Percentiles rank a stretch among this genome's conserved stretches.
Conservation (phyloP, 1,140 invertebrate species). For the Mya arenaria region DNA sequence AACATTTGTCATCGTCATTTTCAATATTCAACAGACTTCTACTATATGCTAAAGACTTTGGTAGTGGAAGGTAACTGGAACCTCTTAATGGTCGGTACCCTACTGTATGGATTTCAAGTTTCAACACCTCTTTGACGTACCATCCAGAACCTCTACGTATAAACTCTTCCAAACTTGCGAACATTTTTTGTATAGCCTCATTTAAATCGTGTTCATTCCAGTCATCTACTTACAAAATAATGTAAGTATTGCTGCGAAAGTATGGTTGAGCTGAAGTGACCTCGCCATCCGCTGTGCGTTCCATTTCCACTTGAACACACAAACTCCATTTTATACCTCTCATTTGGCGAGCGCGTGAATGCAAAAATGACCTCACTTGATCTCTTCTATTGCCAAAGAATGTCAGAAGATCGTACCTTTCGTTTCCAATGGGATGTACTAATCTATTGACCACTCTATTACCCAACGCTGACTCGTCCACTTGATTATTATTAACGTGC, state of each 20-base stretch:
- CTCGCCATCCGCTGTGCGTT: neutral
- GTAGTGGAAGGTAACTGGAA: constrained; percentile 29
- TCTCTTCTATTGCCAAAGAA: constrained; percentile 32
- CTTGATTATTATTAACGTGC: neutral
- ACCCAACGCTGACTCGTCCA: constrained; percentile 19
- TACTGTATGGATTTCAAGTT: constrained; percentile 24
- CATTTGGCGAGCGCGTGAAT: neutral
- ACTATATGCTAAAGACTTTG: neutral
- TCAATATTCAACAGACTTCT: constrained; percentile 11
- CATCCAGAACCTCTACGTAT: constrained; percentile 25
- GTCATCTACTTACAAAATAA: constrained; percentile 5
- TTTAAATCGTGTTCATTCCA: constrained; percentile 29
- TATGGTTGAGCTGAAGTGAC: neutral
- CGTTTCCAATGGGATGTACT: neutral
- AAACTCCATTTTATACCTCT: constrained; percentile 38
- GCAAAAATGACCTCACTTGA: constrained; percentile 11
- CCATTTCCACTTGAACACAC: constrained; percentile 33
- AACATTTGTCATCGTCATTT: constrained; percentile 29
- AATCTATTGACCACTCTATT: constrained; percentile 8
- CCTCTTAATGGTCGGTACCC: constrained; percentile 12
- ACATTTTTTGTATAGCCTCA: constrained; percentile 39
- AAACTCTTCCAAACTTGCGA: constrained; percentile 20
- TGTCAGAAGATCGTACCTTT: constrained; percentile 20
- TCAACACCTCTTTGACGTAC: constrained; percentile 21
- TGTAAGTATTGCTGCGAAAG: constrained; percentile 31